These are phyloP conservation scores for Dryocosmus kuriphilus DNA, from an alignment of 2,888 invertebrate genomes.

Conservation along the genomic window DNA sequence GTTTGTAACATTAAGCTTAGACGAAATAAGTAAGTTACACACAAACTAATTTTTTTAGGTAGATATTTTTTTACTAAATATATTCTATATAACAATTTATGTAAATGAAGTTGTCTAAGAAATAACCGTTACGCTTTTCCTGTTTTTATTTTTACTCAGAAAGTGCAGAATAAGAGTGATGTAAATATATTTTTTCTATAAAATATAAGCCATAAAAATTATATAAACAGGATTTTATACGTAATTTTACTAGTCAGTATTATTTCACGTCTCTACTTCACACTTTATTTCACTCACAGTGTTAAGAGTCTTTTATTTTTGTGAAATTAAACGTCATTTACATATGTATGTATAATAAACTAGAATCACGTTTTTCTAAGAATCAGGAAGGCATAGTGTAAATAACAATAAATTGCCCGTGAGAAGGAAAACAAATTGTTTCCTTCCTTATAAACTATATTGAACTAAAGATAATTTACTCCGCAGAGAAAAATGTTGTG, in stretches of 20 bases:
- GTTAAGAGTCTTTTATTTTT: background rate
- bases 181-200: no score
- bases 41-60: no score
- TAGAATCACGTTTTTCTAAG: background rate
- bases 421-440: background rate
- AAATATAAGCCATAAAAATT: no score
- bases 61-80: no score
- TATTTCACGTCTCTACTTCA: background rate
- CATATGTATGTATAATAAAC: background rate
- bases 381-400: background rate
- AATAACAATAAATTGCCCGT: background rate
- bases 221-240: background rate
- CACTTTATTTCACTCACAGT: background rate
- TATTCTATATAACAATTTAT: background rate
- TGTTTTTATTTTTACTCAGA: no score
- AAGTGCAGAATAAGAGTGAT: no score
- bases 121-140: background rate
- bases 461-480: background rate
- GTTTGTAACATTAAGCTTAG: background rate
- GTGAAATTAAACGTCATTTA: constrained; percentile 1
- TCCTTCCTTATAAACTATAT: background rate
- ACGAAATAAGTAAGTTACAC: background rate
- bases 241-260: background rate
- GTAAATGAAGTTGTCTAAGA: background rate
- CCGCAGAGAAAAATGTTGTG: background rate